These are phyloP conservation scores for Drosophila albomicans DNA, from an alignment of 1,140 invertebrate species.

Conservation along the genomic window DNA sequence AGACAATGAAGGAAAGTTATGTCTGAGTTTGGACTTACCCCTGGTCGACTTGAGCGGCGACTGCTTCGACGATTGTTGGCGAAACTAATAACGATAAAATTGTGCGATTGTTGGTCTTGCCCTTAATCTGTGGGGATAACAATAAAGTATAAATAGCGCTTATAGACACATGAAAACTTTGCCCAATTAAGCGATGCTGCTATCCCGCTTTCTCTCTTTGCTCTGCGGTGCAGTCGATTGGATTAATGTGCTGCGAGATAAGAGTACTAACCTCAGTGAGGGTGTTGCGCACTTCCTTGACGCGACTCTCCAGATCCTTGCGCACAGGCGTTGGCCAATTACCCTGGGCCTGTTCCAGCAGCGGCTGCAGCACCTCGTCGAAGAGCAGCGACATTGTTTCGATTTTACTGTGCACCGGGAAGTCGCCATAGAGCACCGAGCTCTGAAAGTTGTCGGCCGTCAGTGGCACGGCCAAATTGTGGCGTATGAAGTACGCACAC, in stretches of 20 bases:
- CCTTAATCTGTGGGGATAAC: slow-evolving; percentile 83
- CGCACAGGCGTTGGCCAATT: slow-evolving; percentile 90
- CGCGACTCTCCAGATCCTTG: slow-evolving; percentile 89
- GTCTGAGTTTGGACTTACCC: slow-evolving; percentile 68
- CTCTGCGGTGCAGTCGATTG: slow-evolving; percentile 71
- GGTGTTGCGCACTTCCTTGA: slow-evolving; percentile 89
- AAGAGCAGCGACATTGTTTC: slow-evolving; percentile 89
- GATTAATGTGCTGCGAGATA: slow-evolving; percentile 73
- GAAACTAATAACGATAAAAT: slow-evolving; percentile 85
- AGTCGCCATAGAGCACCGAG: slow-evolving; percentile 90
- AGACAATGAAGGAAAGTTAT: slow-evolving; percentile 11
- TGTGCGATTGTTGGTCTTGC: slow-evolving; percentile 84
- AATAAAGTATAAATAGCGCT: slow-evolving; percentile 75
- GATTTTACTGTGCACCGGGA: slow-evolving; percentile 88
- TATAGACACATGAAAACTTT: slow-evolving; percentile 78
- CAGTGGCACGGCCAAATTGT: slow-evolving; percentile 85
- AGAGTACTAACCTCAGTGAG: slow-evolving; percentile 87
- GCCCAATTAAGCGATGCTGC: slow-evolving; percentile 73
- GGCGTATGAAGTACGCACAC: slow-evolving; percentile 90
- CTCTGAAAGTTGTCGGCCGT: slow-evolving; percentile 87
- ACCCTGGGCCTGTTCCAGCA: slow-evolving; percentile 87
- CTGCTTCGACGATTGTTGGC: slow-evolving; percentile 80
- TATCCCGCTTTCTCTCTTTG: neutral
- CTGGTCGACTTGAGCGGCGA: slow-evolving; percentile 67
- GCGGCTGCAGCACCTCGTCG: slow-evolving; percentile 90